Base-by-base conservation (phyloP, 2,888 invertebrate genomes). In the Invenusta paracnida region DNA sequence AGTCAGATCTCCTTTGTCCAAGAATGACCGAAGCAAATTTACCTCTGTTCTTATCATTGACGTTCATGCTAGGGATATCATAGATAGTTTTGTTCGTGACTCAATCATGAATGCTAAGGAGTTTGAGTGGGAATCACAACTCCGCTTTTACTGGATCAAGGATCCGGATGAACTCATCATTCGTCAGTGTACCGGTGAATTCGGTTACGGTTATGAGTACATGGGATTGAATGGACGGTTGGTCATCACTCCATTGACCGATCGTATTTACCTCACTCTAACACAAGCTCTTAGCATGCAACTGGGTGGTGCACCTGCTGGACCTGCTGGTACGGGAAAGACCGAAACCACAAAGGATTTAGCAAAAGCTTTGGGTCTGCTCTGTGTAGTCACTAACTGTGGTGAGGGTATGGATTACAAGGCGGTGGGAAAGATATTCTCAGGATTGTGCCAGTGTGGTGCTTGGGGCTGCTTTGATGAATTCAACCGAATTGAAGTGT, bases 401-500 rank as follows among this genome's bases (percentile, higher is more conserved):
- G 96, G 96, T 0, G 96, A 96, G 91, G 96, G 96, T 25, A 96
- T 96, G 96, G 96, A 96, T 92, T 95, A 94, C 90, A 86, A 87
- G 66, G 87, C 96, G 0, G 94, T 95, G 83, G 92, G 92, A 17
- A 92, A 92, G 88, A 91, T 92, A 87, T 90, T 91, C 88, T 91
- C 91, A 94, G 92, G 95, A 0, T 92, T 96, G 84, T 94, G 94
- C 85, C 95, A 95, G 90, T 95, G 95, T 90, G 97, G 97, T 0
- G 96, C 96, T 0, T 97, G 97, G 97, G 97, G 96, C 0, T 97
- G 96, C 91, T 97, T 97, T 90, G 96, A 97, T 89, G 96, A 96
- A 92, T 97, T 97, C 92, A 96, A 97, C 91, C 93, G 96, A 48
- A 96, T 97, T 88, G 96, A 96, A 88, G 94, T 96, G 0, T 96